Conservation (phyloP, 2,888 invertebrate genomes). For the Apamea monoglypha region DNA sequence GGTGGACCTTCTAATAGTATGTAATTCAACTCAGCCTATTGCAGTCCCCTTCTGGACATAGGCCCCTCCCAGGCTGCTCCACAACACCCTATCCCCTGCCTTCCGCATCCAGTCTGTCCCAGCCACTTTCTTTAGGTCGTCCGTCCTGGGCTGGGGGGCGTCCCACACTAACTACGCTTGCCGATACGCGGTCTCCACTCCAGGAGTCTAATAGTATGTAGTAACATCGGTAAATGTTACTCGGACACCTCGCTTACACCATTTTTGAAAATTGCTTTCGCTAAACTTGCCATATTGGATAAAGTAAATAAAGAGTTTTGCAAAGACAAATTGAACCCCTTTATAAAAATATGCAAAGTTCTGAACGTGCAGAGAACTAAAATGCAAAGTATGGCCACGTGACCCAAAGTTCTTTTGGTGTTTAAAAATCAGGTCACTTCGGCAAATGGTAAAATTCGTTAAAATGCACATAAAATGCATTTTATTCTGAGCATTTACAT, state of each 20-base stretch:
- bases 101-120: no score
- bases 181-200: no score
- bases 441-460: constrained; percentile 44
- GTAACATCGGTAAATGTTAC: no score
- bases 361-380: constrained; percentile 8
- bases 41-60: no score
- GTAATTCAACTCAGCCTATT: no score
- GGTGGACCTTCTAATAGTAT: not conserved
- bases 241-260: not conserved
- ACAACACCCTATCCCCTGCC: no score
- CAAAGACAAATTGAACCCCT: not conserved
- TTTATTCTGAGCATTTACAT: constrained; percentile 46
- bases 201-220: no score
- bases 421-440: constrained; percentile 50
- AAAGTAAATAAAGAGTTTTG: not conserved
- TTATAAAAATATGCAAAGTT: constrained; percentile 22
- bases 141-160: no score
- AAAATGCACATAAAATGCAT: constrained; percentile 61
- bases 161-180: no score
- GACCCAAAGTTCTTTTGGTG: constrained; percentile 36
- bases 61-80: no score
- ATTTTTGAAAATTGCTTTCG: not conserved
- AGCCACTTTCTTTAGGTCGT: no score
- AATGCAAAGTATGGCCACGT: constrained; percentile 21
- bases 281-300: not conserved